A percentile compares a stretch with the other conserved stretches of the same genome.
Evolutionary conservation across 2,113 vertebrate genomes (phyloP).

Genomic region (Phycodurus eques): DNA sequence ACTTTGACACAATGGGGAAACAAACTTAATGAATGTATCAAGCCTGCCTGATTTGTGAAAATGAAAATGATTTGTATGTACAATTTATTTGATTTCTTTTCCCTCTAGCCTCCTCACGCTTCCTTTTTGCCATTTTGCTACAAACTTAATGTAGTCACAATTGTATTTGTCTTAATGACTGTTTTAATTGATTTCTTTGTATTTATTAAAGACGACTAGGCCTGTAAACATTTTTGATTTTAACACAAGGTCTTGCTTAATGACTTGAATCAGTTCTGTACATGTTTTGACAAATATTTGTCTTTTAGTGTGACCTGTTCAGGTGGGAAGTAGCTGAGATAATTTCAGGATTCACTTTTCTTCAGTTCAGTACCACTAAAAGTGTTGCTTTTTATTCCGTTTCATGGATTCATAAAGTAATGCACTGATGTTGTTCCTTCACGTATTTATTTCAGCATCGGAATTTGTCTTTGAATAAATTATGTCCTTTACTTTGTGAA

Average conservation of each 20-base stretch:
- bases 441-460: constrained; percentile 74
- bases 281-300: constrained; percentile 56
- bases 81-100: constrained; percentile 4
- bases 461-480: constrained; percentile 76
- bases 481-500: constrained; percentile 53
- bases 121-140: constrained; percentile 15
- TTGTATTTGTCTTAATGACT: constrained; percentile 44
- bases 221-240: constrained; percentile 66
- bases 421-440: constrained; percentile 53
- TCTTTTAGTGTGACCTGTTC: constrained; percentile 16
- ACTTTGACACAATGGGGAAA: constrained; percentile 42
- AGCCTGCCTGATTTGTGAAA: constrained; percentile 62
- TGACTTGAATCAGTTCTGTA: constrained; percentile 38
- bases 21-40: constrained; percentile 76
- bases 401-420: constrained; percentile 46
- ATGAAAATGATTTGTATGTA: constrained; percentile 36
- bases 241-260: constrained; percentile 38
- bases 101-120: constrained; percentile 17
- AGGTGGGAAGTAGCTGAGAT: constrained; percentile 45
- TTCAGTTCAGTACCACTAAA: constrained; percentile 54
- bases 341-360: constrained; percentile 48
- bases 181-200: constrained; percentile 31
- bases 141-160: constrained; percentile 21
- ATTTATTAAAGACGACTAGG: constrained; percentile 47
- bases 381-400: constrained; percentile 55